Evolutionary conservation across 2,113 vertebrate genomes (phyloP).

Genomic region (Crotalus horridus): DNA sequence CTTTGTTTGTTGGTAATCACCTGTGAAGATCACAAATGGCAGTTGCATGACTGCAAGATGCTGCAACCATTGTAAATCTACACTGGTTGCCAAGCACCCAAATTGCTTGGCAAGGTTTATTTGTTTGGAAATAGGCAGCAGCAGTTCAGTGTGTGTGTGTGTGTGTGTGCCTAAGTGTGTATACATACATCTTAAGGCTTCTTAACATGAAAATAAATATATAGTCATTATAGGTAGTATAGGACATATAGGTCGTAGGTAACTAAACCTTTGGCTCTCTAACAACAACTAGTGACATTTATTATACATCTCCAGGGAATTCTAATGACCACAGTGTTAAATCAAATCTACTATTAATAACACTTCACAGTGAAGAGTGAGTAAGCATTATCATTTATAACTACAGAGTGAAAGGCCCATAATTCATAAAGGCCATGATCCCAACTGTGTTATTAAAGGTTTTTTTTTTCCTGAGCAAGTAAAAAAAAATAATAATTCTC

Average conservation of each 20-base stretch:
- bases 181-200: not conserved
- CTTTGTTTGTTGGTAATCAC: not conserved
- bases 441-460: slow-evolving; percentile 60
- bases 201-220: slow-evolving; percentile 24
- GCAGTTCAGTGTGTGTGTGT: not conserved
- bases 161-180: not conserved
- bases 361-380: slow-evolving; percentile 51
- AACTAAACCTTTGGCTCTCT: slow-evolving; percentile 57
- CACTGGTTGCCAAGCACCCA: not conserved
- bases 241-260: not conserved
- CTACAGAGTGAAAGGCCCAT: slow-evolving; percentile 52
- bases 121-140: slow-evolving; percentile 7
- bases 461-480: slow-evolving; percentile 13
- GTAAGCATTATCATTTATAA: slow-evolving; percentile 59
- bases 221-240: not conserved
- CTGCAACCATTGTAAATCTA: not conserved
- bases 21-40: not conserved
- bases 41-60: not conserved
- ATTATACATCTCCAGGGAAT: slow-evolving; percentile 58
- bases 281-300: slow-evolving; percentile 66
- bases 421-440: slow-evolving; percentile 59
- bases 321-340: slow-evolving; percentile 67
- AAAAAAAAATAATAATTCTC: slow-evolving; percentile 22
- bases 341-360: slow-evolving; percentile 64
- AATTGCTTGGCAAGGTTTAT: slow-evolving; percentile 1